Evolutionary conservation across 1,140 invertebrate genomes (phyloP).

Genomic region (Drosophila seguyi): DNA sequence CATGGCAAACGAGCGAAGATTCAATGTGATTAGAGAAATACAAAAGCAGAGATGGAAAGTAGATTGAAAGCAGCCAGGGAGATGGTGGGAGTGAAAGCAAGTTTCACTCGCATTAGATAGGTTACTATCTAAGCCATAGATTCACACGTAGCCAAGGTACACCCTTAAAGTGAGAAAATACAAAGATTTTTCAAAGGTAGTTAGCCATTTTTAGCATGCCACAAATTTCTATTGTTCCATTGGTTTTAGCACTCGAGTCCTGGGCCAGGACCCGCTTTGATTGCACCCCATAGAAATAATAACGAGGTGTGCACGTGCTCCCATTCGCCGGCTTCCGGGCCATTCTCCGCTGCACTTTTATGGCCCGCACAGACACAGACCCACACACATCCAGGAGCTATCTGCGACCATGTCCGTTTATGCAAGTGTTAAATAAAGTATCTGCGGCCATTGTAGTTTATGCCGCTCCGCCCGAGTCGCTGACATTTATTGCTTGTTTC

Average conservation of each 20-base stretch:
- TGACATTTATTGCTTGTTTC: conserved; percentile 77
- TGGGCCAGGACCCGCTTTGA: conserved; percentile 32
- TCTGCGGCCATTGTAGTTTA: conserved; percentile 57
- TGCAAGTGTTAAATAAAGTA: conserved; percentile 76
- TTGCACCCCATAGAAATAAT: conserved; percentile 49
- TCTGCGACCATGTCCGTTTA: conserved; percentile 41
- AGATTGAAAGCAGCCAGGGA: conserved; percentile 2
- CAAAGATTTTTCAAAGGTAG: background rate
- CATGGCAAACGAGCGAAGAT: conserved; percentile 41
- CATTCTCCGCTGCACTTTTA: conserved; percentile 39
- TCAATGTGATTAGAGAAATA: conserved; percentile 56
- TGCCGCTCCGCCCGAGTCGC: conserved; percentile 28
- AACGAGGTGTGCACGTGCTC: conserved; percentile 46
- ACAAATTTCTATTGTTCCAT: conserved; percentile 41
- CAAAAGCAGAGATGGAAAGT: conserved; percentile 36
- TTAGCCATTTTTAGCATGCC: conserved; percentile 16
- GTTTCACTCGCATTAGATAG: conserved; percentile 11
- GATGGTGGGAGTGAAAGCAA: conserved; percentile 1
- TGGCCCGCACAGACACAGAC: conserved; percentile 10
- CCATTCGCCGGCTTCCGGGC: conserved; percentile 14
- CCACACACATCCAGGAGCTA: background rate
- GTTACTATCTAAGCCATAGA: background rate
- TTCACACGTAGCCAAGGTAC: background rate
- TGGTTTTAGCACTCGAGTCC: conserved; percentile 18
- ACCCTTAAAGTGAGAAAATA: background rate